Evolutionary conservation across 1,140 invertebrate species (phyloP).

Genomic region (Drosophila pectinifera): DNA sequence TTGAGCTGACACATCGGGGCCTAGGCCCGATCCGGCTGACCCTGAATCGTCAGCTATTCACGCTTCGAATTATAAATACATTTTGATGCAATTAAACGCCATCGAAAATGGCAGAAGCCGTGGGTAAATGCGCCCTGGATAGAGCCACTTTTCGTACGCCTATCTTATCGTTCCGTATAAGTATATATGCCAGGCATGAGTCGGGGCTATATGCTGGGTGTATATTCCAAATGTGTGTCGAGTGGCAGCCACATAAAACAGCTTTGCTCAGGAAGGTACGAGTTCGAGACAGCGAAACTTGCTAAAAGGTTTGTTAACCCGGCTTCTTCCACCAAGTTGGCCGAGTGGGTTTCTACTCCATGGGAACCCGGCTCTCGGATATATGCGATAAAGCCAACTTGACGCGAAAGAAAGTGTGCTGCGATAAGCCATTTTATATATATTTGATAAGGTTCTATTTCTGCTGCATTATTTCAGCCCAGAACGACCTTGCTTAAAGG

Average conservation of each 20-base stretch:
- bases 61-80: conserved; percentile 56
- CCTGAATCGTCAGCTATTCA: conserved; percentile 39
- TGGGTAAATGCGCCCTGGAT: conserved; percentile 30
- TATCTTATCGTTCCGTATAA: conserved; percentile 58
- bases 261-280: conserved; percentile 1
- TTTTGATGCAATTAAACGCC: conserved; percentile 66
- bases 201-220: neutral
- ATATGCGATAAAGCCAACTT: conserved; percentile 11
- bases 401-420: conserved; percentile 23
- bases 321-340: conserved; percentile 1
- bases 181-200: conserved; percentile 19
- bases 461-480: conserved; percentile 3
- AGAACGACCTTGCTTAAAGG: neutral
- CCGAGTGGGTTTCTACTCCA: conserved; percentile 18
- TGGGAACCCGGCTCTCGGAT: conserved; percentile 29
- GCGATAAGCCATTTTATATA: conserved; percentile 18
- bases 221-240: conserved; percentile 37
- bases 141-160: conserved; percentile 21
- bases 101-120: conserved; percentile 51
- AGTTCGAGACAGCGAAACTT: conserved; percentile 12
- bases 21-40: conserved; percentile 38
- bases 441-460: conserved; percentile 38
- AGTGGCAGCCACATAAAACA: conserved; percentile 25
- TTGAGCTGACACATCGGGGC: conserved; percentile 26
- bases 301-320: conserved; percentile 47